phyloP scores from a whole-genome alignment of 2,888 invertebrate species.

The Drosophila robusta region DNA sequence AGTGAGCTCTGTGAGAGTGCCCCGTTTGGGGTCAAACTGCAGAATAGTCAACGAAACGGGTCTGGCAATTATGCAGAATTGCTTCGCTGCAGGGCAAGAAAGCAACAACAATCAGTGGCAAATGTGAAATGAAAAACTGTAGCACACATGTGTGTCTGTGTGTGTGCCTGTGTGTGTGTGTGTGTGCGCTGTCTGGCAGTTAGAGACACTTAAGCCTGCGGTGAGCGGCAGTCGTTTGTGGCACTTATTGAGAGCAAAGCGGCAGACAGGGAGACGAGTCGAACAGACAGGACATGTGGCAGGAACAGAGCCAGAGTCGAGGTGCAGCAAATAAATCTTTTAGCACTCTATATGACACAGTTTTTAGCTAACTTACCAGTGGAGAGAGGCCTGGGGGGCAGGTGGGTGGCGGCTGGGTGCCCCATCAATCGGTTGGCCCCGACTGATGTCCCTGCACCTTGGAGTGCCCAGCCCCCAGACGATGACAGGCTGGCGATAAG shows the following conservation, averaged over 20 bases:
- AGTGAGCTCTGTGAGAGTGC: constrained; percentile 9
- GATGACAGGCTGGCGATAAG: constrained; percentile 69
- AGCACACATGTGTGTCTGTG: constrained; percentile 21
- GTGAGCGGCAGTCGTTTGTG: constrained; percentile 63
- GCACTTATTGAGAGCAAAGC: constrained; percentile 71
- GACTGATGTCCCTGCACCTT: constrained; percentile 66
- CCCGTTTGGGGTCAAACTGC: constrained; percentile 29
- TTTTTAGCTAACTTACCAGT: constrained; percentile 40
- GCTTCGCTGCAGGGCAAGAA: constrained; percentile 49
- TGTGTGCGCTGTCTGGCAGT: constrained; percentile 45
- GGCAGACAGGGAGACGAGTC: constrained; percentile 21
- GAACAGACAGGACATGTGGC: constrained; percentile 13
- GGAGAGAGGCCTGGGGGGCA: background rate
- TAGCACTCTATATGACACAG: constrained; percentile 81
- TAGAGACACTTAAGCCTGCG: constrained; percentile 71
- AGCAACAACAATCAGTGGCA: constrained; percentile 18
- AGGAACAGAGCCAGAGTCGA: constrained; percentile 41
- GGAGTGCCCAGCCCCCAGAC: constrained; percentile 57
- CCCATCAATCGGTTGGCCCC: constrained; percentile 68
- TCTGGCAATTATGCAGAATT: constrained; percentile 56
- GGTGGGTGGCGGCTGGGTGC: constrained; percentile 14
- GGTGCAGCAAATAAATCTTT: constrained; percentile 72
- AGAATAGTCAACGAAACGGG: constrained; percentile 31
- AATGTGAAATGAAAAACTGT: constrained; percentile 40
- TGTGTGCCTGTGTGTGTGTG: background rate